phyloP scores from a whole-genome alignment of 2,888 invertebrate genomes.

The Drosophila suboccidentalis region DNA sequence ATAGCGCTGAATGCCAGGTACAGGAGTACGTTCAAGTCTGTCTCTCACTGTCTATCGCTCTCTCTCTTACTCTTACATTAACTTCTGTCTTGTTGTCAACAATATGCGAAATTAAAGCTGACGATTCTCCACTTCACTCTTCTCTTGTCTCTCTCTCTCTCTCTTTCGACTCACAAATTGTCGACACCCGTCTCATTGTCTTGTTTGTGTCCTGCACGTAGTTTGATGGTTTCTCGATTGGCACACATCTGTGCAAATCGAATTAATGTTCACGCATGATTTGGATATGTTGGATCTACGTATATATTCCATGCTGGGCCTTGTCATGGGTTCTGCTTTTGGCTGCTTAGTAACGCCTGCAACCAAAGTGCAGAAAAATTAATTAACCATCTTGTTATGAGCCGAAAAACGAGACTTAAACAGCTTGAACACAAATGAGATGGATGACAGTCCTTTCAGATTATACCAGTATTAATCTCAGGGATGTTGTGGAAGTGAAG shows the following conservation, averaged over 20 bases:
- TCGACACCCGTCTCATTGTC: slow-evolving; percentile 39
- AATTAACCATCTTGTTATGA: slow-evolving; percentile 70
- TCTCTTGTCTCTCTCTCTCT: neutral
- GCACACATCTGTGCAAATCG: slow-evolving; percentile 78
- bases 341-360: slow-evolving; percentile 68
- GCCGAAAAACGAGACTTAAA: slow-evolving; percentile 36
- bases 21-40: slow-evolving; percentile 12
- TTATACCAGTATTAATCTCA: neutral
- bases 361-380: slow-evolving; percentile 56
- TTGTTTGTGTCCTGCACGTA: slow-evolving; percentile 34
- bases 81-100: slow-evolving; percentile 63
- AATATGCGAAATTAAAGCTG: slow-evolving; percentile 73
- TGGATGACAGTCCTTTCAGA: neutral
- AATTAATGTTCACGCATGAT: slow-evolving; percentile 79
- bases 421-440: slow-evolving; percentile 14
- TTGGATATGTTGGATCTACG: slow-evolving; percentile 45
- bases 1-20: slow-evolving; percentile 6
- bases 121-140: neutral
- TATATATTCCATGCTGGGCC: slow-evolving; percentile 1
- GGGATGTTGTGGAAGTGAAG: neutral
- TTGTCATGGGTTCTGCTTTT: slow-evolving; percentile 11
- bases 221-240: slow-evolving; percentile 55
- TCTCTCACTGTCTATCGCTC: slow-evolving; percentile 1
- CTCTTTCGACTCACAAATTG: neutral
- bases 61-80: slow-evolving; percentile 18